Percentiles rank a stretch among this genome's conserved stretches.
phyloP scores from a whole-genome alignment of 2,113 vertebrate genomes.

The Dasypus novemcinctus region DNA sequence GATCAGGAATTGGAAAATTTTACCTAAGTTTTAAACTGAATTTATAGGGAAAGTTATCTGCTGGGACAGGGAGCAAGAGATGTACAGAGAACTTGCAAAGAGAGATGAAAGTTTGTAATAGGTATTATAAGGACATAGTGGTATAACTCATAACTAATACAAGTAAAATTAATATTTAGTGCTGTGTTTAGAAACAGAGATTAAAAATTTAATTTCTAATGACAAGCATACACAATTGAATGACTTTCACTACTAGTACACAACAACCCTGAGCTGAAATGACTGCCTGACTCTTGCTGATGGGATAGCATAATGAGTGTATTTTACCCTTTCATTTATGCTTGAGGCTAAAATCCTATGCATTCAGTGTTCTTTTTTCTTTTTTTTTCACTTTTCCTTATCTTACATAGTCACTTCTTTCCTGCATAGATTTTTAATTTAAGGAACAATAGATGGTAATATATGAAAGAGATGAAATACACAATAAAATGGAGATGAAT shows the following conservation, averaged over 20 bases:
- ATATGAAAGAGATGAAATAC: not conserved
- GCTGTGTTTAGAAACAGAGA: not conserved
- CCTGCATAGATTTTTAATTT: not conserved
- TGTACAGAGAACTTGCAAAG: not conserved
- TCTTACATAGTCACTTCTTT: not conserved
- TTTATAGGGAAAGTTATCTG: not conserved
- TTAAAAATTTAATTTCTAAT: not conserved
- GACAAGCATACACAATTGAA: not conserved
- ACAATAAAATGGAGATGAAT: not conserved
- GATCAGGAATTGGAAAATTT: not conserved
- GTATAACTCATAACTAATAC: not conserved
- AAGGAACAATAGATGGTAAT: not conserved
- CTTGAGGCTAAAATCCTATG: not conserved
- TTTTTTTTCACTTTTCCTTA: not conserved
- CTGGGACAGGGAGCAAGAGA: not conserved
- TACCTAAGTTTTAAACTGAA: not conserved
- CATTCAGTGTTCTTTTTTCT: not conserved
- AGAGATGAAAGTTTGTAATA: not conserved
- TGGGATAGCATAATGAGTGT: not conserved
- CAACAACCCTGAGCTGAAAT: not conserved
- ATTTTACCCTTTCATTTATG: not conserved
- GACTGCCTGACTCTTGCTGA: not conserved
- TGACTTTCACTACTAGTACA: not conserved
- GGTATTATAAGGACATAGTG: not conserved
- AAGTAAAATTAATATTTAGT: not conserved